These are phyloP conservation scores for Ruditapes philippinarum DNA, from an alignment of 1,140 invertebrate species.

Conservation along the genomic window DNA sequence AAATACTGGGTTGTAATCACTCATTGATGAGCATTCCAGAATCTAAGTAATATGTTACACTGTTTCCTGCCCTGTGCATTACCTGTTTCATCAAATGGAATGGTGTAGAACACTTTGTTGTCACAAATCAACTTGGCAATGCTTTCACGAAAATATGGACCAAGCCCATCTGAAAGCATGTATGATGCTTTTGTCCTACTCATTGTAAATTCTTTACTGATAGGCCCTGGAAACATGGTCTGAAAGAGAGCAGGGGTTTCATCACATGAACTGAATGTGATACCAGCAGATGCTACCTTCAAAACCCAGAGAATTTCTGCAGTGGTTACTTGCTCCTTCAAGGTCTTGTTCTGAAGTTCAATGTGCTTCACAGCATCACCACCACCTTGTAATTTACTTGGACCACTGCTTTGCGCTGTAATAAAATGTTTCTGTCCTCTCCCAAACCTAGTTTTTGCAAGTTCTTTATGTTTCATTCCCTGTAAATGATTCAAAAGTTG, in stretches of 20 bases:
- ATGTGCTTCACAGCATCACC: background rate
- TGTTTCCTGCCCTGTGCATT: constrained; percentile 48
- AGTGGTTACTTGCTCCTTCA: constrained; percentile 9
- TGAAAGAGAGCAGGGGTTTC: background rate
- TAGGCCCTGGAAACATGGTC: constrained; percentile 24
- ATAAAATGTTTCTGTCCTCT: background rate
- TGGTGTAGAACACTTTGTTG: background rate
- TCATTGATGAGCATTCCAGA: background rate
- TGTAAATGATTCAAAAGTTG: background rate
- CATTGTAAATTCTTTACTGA: background rate
- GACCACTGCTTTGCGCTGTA: background rate
- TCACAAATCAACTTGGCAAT: background rate
- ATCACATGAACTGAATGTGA: constrained; percentile 43
- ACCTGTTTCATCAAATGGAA: constrained; percentile 57
- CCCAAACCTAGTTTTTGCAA: background rate
- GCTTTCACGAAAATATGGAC: constrained; percentile 13
- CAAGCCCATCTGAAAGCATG: too few species aligned
- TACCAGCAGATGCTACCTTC: constrained; percentile 8
- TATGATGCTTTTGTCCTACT: constrained; percentile 6
- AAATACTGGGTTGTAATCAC: constrained; percentile 5
- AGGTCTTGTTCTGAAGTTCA: background rate
- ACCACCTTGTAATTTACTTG: background rate
- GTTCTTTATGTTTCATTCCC: background rate
- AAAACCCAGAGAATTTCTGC: constrained; percentile 31
- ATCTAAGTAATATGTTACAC: constrained; percentile 29